A percentile compares a stretch with the other conserved stretches of the same genome.
Conservation (phyloP, 2,113 vertebrate species). For the Chaetops frenatus region DNA sequence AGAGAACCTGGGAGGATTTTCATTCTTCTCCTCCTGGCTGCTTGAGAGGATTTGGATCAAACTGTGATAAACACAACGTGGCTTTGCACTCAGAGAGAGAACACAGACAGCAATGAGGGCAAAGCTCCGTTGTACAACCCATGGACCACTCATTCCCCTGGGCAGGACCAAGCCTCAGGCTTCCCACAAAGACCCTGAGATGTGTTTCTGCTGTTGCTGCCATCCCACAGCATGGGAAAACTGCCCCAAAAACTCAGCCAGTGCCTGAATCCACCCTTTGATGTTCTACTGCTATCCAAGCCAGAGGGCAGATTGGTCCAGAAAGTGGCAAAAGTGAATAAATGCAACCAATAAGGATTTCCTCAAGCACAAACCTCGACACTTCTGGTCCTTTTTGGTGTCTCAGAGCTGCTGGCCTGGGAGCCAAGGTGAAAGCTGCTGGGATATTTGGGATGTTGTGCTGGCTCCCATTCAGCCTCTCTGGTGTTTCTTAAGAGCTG, state of each 20-base stretch:
- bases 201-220: not conserved
- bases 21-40: not conserved
- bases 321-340: not conserved
- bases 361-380: not conserved
- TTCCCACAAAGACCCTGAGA: not conserved
- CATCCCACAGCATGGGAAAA: not conserved
- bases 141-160: not conserved
- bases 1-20: not conserved
- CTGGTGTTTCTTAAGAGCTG: not conserved
- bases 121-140: not conserved
- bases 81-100: not conserved
- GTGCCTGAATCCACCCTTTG: not conserved
- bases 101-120: not conserved
- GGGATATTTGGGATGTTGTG: not conserved
- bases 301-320: not conserved
- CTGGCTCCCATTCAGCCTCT: not conserved
- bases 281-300: not conserved
- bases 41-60: not conserved
- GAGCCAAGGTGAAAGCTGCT: not conserved
- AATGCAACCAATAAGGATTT: not conserved
- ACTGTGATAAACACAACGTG: not conserved
- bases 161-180: not conserved
- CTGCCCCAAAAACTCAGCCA: not conserved
- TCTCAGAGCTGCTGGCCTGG: not conserved
- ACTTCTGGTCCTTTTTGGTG: not conserved